Base-by-base conservation (phyloP, 2,797 vertebrate species). In the Lycodopsis pacificus region DNA sequence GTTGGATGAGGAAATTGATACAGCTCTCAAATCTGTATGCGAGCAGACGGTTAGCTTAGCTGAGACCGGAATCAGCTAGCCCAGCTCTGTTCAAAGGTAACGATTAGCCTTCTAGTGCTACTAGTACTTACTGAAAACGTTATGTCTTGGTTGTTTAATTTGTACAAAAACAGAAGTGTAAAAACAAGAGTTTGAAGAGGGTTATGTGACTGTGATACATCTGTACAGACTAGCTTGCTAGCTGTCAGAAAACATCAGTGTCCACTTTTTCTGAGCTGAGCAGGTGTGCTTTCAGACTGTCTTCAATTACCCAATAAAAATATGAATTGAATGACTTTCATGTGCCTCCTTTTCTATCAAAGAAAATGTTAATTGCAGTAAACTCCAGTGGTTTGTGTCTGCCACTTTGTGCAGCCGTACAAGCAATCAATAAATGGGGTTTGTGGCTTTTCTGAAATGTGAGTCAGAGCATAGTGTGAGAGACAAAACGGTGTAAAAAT, bases 281-380 rank as follows among this genome's bases (percentile, higher is more conserved):
- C 65, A 67, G 65, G 25, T 82, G 42, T 59, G 53, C 53, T 76
- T 51, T 72, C n/a, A 80, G 38, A 58, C 63, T 36, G 20, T 34
- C 49, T 76, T 70, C 58, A 62, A 76, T 83, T 65, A 56, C 27
- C 36, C 5, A 25, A 25, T 34, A 40, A 46, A 61, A 77, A n/a
- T 1, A n/a, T 3, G 4, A 65, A 38, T 57, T 25, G 25, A 42
- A 73, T 64, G 3, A 65, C 13, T 48, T 65, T 46, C 64, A 76
- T 64, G 48, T 22, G 51, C 13, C 30, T 66, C 15, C 63, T 59
- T 77, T 46, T 51, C 4, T 17, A 14, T 14, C 30, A 22, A 61
- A 27, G 7, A 46, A 71, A 54, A 69, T 27, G 42, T 5, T 44
- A 58, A 44, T 13, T 49, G 22, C 5, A 10, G 3, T 44, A 14